Base-by-base conservation (phyloP, 2,797 vertebrate species). In the Phalanger gymnotis region DNA sequence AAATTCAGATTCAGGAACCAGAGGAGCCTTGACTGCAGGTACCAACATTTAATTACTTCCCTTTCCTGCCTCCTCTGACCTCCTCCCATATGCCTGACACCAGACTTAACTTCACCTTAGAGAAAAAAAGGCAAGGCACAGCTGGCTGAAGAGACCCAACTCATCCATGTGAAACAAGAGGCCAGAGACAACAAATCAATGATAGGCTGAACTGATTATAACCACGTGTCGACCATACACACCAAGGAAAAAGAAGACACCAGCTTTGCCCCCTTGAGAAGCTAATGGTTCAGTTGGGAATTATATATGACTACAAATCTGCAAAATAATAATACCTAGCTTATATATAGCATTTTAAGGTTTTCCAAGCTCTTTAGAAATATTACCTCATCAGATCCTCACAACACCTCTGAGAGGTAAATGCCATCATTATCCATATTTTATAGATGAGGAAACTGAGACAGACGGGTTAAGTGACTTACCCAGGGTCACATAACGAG, bases 51-150 rank as follows among this genome's bases (percentile, higher is more conserved):
- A 3, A 54, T 40, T n/a, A 40, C 30, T 40, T n/a, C 53, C 34
- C 90, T 94, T 53, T 95, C 91, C 52, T 92, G 53, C 28, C 14
- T 30, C 87, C 57, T 52, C 4, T 96, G 40, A 95, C 61, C 40
- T 57, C 54, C 57, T 93, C 51, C 81, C 28, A 47, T 0, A 19
- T 57, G 51, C 56, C 87, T 40, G 55, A 66, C 51, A 93, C 54
- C 56, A 57, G 89, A 13, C 2, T n/a, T 2, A 55, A 22, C 55
- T 81, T 30, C 0, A 19, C 12, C 34, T 51, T 47, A 87, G 28
- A 89, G 11, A 90, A 40, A 56, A 55, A 31, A 22, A 31, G 89
- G 51, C n/a, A 87, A 47, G 22, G 4, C 2, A 47, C 22, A 87
- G 9, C 73, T 47, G 25, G 7, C 22, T 47, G n/a, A 73, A 40